phyloP scores from a whole-genome alignment of 2,797 vertebrate species.

The Siniperca undulata region DNA sequence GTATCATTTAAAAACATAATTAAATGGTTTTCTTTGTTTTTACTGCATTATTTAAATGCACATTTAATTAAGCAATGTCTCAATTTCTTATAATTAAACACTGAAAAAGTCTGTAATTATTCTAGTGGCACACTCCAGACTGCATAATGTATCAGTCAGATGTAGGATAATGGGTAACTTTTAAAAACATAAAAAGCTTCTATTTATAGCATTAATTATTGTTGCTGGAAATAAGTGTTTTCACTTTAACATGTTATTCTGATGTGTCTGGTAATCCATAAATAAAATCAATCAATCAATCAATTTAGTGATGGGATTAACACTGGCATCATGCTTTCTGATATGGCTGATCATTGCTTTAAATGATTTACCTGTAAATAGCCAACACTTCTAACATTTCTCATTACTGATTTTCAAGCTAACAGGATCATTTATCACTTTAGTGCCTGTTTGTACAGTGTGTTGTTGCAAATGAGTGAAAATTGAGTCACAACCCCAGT shows the following conservation, averaged over 20 bases:
- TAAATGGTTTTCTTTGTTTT: neutral
- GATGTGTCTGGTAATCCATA: too few relatives aligned
- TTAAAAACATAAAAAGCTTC: neutral
- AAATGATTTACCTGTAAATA: conserved; percentile 7
- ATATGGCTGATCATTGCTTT: neutral
- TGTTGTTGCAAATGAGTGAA: neutral
- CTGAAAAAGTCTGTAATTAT: neutral
- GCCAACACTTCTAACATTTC: neutral
- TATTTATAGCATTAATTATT: neutral
- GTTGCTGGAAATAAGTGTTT: too few relatives aligned
- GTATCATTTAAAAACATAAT: neutral
- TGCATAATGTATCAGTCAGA: conserved; percentile 6
- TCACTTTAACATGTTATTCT: too few relatives aligned
- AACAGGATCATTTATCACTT: conserved; percentile 16
- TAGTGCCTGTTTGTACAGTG: neutral
- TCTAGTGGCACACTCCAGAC: neutral
- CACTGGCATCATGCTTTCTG: neutral
- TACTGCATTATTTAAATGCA: conserved; percentile 5
- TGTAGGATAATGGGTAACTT: neutral
- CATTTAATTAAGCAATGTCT: conserved; percentile 4
- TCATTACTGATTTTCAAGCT: neutral
- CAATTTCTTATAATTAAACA: conserved; percentile 13
- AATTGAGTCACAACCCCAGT: conserved; percentile 32
- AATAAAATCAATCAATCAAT: too few relatives aligned
- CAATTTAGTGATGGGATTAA: neutral